A percentile compares a stretch with the other conserved stretches of the same genome.
These are phyloP conservation scores for Chiroxiphia lanceolata DNA, from an alignment of 2,797 vertebrate species.

Conservation along the genomic window DNA sequence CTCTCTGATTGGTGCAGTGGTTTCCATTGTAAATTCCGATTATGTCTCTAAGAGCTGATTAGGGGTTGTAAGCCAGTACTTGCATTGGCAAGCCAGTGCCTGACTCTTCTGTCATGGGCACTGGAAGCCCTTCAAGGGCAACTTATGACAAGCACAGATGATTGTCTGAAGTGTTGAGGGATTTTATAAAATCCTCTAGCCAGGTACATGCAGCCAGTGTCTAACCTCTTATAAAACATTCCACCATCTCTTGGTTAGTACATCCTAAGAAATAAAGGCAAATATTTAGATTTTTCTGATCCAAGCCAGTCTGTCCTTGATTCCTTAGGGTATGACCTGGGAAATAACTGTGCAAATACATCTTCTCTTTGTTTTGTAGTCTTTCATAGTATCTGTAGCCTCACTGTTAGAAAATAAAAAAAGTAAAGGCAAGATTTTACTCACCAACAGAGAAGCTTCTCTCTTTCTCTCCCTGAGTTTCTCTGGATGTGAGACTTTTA, in stretches of 20 bases:
- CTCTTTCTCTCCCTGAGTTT: not conserved
- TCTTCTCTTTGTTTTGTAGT: not conserved
- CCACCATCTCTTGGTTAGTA: too few species aligned
- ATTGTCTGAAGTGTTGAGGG: not conserved
- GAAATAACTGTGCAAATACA: not conserved
- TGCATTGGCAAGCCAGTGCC: not conserved
- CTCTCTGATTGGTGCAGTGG: not conserved
- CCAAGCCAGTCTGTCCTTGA: not conserved
- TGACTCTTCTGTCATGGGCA: not conserved
- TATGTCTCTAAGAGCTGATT: not conserved
- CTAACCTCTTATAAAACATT: too few species aligned
- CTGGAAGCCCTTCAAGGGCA: not conserved
- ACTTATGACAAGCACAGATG: not conserved
- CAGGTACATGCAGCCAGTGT: not conserved
- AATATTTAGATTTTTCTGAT: not conserved
- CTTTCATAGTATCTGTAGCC: not conserved
- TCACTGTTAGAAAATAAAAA: not conserved
- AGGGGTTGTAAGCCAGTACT: not conserved
- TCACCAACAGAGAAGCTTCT: not conserved
- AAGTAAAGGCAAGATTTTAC: not conserved
- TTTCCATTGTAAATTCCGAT: constrained; percentile 26
- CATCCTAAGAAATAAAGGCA: constrained; percentile 7
- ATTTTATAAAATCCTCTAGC: not conserved
- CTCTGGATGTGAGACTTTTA: not conserved
- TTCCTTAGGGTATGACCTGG: not conserved